Evolutionary conservation across 2,113 vertebrate species (phyloP), one percentile per base, ranked within the genome.

Genomic region (Channa maculata): DNA sequence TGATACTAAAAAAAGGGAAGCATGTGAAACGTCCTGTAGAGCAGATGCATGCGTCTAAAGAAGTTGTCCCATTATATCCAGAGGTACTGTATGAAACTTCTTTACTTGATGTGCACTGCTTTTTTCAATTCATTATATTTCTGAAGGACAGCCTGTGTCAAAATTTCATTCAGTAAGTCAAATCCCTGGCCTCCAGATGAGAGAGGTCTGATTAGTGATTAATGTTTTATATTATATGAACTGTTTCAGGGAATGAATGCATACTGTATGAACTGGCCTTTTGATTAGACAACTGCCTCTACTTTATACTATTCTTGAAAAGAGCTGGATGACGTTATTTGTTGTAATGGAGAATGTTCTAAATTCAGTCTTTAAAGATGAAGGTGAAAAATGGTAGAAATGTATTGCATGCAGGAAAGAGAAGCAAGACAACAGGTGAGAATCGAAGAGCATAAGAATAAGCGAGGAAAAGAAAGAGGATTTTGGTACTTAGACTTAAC

Each of bases 401-500:
- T 45, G 24, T 6, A 38, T 50, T 43, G 68, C 34, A 54, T 24
- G 11, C 14, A 44, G 14, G 4, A 41, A 51, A 66, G 48, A 13
- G 7, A 41, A 57, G 4, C 15, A 53, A 49, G 24, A 45, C 0
- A 24, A 61, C 46, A 45, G 38, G 53, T 37, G 38, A 49, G 5
- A 53, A 64, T 6, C 53, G 63, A 67, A 50, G 49, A 49, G 36
- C 10, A 55, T 46, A 24, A 58, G 60, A 53, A 60, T 58, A 8
- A 0, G 10, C 48, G 0, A 13, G 45, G 13, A 58, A 45, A 34
- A 55, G 68, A 50, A 51, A 15, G 13, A 55, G 52, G 44, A 73
- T 72, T 59, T 77, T 45, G 60, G 59, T 39, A 54, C 5, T n/a
- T 67, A 73, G 11, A 46, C 37, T 54, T 73, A 78, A 70, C 63